Evolutionary conservation across 2,888 invertebrate genomes (phyloP).

Genomic region (Lottia gigantea): DNA sequence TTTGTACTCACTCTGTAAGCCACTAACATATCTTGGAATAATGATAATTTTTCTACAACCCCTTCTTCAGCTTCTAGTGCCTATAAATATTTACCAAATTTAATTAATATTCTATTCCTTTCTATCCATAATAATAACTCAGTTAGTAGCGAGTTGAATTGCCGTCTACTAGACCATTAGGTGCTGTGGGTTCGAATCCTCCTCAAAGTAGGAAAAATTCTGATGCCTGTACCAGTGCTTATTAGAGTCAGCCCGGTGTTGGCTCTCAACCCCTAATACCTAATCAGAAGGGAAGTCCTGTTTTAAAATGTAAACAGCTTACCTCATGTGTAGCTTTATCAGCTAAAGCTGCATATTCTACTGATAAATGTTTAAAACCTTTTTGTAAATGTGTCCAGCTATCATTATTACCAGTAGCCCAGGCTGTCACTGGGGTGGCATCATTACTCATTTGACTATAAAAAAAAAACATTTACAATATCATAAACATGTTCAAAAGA

Average conservation of each 20-base stretch:
- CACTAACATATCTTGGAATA: constrained; percentile 62
- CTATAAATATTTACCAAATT: constrained; percentile 42
- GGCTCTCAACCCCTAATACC: no score
- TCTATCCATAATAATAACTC: no score
- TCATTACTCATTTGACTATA: constrained; percentile 60
- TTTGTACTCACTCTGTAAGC: constrained; percentile 56
- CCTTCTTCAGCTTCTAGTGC: constrained; percentile 62
- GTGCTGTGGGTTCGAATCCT: no score
- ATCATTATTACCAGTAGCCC: constrained; percentile 63
- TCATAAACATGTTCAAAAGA: no score
- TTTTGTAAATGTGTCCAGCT: constrained; percentile 62
- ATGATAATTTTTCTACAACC: constrained; percentile 64
- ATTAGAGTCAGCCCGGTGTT: no score
- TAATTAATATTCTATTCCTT: no score
- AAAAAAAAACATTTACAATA: constrained; percentile 2
- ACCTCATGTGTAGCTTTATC: constrained; percentile 64
- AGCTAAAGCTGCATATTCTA: constrained; percentile 59
- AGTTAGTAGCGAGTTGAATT: no score
- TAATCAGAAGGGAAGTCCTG: no score
- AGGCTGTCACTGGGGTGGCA: constrained; percentile 52
- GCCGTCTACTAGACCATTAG: no score
- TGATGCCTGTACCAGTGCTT: no score
- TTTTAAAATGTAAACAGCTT: constrained; percentile 6
- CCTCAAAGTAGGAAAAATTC: no score
- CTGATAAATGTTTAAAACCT: constrained; percentile 60